phyloP scores from a whole-genome alignment of 2,113 vertebrate species.

The Benitochromis conjunctus region DNA sequence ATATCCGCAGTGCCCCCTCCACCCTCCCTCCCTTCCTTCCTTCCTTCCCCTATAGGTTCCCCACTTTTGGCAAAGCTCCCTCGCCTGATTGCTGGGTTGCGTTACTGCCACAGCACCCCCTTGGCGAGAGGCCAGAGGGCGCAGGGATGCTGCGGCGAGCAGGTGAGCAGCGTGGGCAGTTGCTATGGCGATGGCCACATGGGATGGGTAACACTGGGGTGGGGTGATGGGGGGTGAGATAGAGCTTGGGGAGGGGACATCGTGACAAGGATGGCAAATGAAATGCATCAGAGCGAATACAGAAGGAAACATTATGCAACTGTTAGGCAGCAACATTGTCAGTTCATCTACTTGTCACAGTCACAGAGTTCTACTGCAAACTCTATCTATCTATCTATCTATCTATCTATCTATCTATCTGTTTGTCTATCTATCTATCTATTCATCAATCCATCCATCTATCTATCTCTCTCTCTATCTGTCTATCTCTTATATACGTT shows the following conservation, averaged over 20 bases:
- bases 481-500: neutral
- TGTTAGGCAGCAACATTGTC: neutral
- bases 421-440: neutral
- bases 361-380: neutral
- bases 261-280: neutral
- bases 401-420: neutral
- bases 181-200: slow-evolving; percentile 21
- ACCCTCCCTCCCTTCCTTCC: neutral
- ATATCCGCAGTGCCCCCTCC: slow-evolving; percentile 56
- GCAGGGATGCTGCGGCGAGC: slow-evolving; percentile 41
- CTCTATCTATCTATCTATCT: neutral
- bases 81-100: slow-evolving; percentile 38
- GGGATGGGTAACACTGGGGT: neutral
- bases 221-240: neutral
- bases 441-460: neutral
- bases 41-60: slow-evolving; percentile 33
- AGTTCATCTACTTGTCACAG: neutral
- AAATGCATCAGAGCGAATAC: neutral
- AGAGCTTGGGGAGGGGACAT: neutral
- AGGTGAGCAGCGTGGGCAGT: slow-evolving; percentile 32
- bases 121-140: slow-evolving; percentile 59
- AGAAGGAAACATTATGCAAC: slow-evolving; percentile 19
- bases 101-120: slow-evolving; percentile 43
- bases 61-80: slow-evolving; percentile 55
- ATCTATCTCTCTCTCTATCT: neutral